Conservation (phyloP, 2,113 vertebrate species). For the Grammatotria lemairii region DNA sequence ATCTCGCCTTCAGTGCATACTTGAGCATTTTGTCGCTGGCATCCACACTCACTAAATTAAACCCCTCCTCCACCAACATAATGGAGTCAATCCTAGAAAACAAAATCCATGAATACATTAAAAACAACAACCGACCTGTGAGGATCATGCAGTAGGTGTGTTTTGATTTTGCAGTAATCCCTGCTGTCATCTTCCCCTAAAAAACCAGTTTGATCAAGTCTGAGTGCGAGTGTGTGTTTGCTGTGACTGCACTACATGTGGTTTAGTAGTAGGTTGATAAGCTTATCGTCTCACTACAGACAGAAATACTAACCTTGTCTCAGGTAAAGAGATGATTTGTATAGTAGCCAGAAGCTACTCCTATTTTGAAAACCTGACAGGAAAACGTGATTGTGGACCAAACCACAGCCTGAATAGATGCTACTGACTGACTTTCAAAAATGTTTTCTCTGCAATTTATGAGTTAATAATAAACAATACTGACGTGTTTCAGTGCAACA, state of each 20-base stretch:
- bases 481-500: not conserved
- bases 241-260: not conserved
- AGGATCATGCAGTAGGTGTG: not conserved
- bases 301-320: not conserved
- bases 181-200: not conserved
- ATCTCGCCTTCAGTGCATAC: conserved; percentile 88
- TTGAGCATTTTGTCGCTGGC: conserved; percentile 99
- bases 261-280: not conserved
- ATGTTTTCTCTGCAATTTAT: rapidly evolving
- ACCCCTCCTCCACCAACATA: conserved; percentile 95
- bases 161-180: not conserved
- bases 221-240: not conserved
- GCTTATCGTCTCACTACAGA: not conserved
- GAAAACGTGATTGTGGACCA: not conserved
- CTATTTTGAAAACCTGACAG: not conserved
- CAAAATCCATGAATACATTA: not conserved
- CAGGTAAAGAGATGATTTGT: not conserved
- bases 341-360: not conserved
- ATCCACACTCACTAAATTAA: conserved; percentile 85
- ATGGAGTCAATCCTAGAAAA: conserved; percentile 88
- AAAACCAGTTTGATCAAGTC: not conserved
- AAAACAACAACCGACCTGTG: not conserved
- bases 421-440: not conserved
- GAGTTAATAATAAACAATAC: not conserved
- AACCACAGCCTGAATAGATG: not conserved